Evolutionary conservation across 2,113 vertebrate species (phyloP).

Genomic region (Oreochromis aureus): DNA sequence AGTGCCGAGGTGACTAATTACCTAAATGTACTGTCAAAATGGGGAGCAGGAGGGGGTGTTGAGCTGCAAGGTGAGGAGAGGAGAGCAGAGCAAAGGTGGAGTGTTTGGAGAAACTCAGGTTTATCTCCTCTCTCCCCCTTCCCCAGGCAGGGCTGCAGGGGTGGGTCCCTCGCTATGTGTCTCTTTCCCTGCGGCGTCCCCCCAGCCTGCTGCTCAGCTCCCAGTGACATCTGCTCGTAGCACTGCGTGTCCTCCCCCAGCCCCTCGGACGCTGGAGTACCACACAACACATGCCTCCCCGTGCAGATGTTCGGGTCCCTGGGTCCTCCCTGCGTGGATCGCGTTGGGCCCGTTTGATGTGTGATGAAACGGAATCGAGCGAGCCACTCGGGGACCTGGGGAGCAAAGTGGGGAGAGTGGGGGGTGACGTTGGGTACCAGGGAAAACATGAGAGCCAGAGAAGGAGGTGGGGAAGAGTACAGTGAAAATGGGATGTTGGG

Average conservation of each 20-base stretch:
- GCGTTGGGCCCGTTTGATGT: constrained; percentile 92
- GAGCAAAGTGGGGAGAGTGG: constrained; percentile 56
- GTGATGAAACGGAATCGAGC: constrained; percentile 95
- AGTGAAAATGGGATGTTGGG: constrained; percentile 50
- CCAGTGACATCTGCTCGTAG: constrained; percentile 92
- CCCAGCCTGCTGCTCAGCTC: constrained; percentile 74
- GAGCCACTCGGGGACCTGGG: constrained; percentile 82
- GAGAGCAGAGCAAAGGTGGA: constrained; percentile 23
- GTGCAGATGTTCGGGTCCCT: constrained; percentile 93
- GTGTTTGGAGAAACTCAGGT: constrained; percentile 44
- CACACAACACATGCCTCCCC: constrained; percentile 56
- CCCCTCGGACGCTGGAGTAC: constrained; percentile 72
- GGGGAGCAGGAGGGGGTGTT: constrained; percentile 36
- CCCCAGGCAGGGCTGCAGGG: constrained; percentile 45
- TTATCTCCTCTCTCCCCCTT: constrained; percentile 55
- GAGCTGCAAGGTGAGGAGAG: constrained; percentile 45
- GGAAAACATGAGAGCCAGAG: constrained; percentile 27
- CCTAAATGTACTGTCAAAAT: constrained; percentile 74
- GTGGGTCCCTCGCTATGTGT: constrained; percentile 33
- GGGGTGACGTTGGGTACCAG: constrained; percentile 18
- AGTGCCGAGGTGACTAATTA: constrained; percentile 73
- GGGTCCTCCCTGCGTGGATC: constrained; percentile 82
- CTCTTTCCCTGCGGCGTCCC: constrained; percentile 54
- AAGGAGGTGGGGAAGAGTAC: neutral
- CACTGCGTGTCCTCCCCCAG: constrained; percentile 49